These are phyloP conservation scores for Holocentrus rufus DNA, from an alignment of 2,797 vertebrate genomes.

Conservation along the genomic window DNA sequence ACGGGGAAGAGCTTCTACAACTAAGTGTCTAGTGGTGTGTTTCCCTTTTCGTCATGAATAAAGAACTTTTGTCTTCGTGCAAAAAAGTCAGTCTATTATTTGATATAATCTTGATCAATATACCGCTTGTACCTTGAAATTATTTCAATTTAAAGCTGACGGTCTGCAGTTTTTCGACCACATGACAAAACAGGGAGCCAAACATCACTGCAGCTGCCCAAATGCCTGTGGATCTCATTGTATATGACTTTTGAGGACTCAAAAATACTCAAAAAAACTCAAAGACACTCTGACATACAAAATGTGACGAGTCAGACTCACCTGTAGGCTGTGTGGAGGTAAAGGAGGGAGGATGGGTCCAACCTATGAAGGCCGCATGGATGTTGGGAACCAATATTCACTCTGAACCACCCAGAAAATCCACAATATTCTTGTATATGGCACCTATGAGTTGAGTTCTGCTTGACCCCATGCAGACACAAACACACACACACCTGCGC, in stretches of 20 bases:
- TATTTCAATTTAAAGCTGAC: neutral
- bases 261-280: neutral
- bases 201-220: neutral
- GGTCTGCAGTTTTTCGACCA: slow-evolving; percentile 7
- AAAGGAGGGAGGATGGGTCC: slow-evolving; percentile 42
- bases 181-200: neutral
- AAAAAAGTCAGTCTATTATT: slow-evolving; percentile 1
- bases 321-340: slow-evolving; percentile 56
- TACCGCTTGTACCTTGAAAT: neutral
- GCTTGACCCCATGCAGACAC: slow-evolving; percentile 38
- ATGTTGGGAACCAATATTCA: slow-evolving; percentile 41
- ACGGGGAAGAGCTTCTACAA: neutral
- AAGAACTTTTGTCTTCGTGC: neutral
- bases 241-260: neutral
- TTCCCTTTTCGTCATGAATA: neutral
- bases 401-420: slow-evolving; percentile 15
- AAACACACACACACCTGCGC: slow-evolving; percentile 61
- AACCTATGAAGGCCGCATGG: slow-evolving; percentile 51
- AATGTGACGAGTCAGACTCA: slow-evolving; percentile 51
- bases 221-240: neutral
- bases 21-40: neutral
- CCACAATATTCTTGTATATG: slow-evolving; percentile 2
- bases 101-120: neutral
- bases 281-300: neutral
- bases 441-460: slow-evolving; percentile 14